Conservation (phyloP, 2,113 vertebrate species). For the Oxygymnocypris stewartii region DNA sequence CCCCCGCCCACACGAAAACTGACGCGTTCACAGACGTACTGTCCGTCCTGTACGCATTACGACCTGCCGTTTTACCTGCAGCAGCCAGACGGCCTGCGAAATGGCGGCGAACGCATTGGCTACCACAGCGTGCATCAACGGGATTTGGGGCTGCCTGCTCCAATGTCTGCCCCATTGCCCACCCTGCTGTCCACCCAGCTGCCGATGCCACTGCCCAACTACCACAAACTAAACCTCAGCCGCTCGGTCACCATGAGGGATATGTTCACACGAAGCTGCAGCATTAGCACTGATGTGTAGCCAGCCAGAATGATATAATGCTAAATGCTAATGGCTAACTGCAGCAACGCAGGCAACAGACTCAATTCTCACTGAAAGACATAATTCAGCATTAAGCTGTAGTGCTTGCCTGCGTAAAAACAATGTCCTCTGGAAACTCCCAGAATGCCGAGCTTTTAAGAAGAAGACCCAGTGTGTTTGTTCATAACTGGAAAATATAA, state of each 20-base stretch:
- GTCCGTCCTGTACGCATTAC: constrained; percentile 84
- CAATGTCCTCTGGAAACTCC: not conserved
- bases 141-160: constrained; percentile 78
- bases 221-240: constrained; percentile 88
- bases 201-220: constrained; percentile 67
- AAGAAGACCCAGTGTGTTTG: not conserved
- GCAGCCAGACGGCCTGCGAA: constrained; percentile 76
- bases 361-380: not conserved
- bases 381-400: not conserved
- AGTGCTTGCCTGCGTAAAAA: not conserved
- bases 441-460: constrained; percentile 3
- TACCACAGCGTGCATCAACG: constrained; percentile 84
- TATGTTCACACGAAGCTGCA: constrained; percentile 92
- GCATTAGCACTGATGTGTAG: constrained; percentile 95
- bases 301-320: not conserved
- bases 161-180: constrained; percentile 66
- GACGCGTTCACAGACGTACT: constrained; percentile 80
- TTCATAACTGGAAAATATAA: constrained; percentile 1
- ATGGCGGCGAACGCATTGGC: constrained; percentile 84
- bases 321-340: not conserved
- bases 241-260: constrained; percentile 93
- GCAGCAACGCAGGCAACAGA: not conserved
- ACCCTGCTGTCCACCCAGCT: not conserved
- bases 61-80: constrained; percentile 91
- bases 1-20: constrained; percentile 81